Evolutionary conservation across 2,113 vertebrate species (phyloP), one percentile per base, ranked within the genome.

Genomic region (Gadus macrocephalus): DNA sequence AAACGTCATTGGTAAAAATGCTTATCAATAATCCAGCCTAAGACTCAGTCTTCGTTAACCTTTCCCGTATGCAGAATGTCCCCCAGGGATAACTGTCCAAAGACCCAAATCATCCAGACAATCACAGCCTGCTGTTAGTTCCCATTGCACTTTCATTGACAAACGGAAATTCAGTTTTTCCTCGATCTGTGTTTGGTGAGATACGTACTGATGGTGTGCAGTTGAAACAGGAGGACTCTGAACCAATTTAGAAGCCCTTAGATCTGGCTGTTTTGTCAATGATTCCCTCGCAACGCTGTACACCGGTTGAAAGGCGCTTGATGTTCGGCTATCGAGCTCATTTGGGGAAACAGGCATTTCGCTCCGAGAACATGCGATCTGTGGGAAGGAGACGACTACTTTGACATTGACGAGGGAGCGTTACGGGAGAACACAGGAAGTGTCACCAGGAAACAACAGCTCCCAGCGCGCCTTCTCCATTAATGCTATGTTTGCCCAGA

Each of bases 31-130:
- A 76, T 12, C 56, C 53, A 58, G 38, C 65, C 67, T 8, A 64
- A 70, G 60, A 73, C 67, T 77, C n/a, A 66, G 74, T 49, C 38
- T 76, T 76, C 12, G 55, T 74, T 75, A 66, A 55, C 38, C 55
- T 56, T 66, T 28, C 42, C 19, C 19, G 14, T 49, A 53, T n/a
- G 7, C 16, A 56, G 28, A 7, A 17, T 22, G 14, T 20, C n/a
- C 14, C 19, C 49, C 25, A 14, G 65, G 22, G 53, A 67, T 15
- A 53, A 17, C 38, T 53, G 19, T 53, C 38, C 7, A 27, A 49
- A 49, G 42, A 9, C 42, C 8, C 8, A 49, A 49, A 49, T 49
- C 42, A 49, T 7, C 12, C 8, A 49, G 42, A 49, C 6, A 49
- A 49, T 49, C 42, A 55, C 22, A 62, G 61, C 20, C 14, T 27